These are phyloP conservation scores for Ochlodes sylvanus DNA, from an alignment of 2,888 invertebrate species.

Conservation along the genomic window DNA sequence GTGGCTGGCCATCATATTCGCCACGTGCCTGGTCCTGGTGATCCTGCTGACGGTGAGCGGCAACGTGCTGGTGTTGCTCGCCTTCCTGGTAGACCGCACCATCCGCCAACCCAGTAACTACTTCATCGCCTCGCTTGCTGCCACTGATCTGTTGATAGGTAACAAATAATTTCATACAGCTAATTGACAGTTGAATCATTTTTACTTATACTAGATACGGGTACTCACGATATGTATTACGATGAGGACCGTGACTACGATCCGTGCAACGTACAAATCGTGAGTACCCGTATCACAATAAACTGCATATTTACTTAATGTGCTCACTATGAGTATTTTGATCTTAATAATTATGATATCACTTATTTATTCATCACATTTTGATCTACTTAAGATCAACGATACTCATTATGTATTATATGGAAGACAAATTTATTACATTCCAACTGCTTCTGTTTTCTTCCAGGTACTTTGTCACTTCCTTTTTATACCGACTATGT, in stretches of 20 bases:
- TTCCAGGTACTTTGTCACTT: slow-evolving; percentile 96
- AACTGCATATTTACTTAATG: too few species aligned
- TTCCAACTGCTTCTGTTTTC: slow-evolving; percentile 51
- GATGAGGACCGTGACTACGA: too few species aligned
- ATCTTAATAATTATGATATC: too few species aligned
- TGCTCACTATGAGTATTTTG: too few species aligned
- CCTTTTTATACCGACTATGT: slow-evolving; percentile 99
- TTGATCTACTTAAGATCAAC: too few species aligned
- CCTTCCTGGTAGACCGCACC: slow-evolving; percentile 97
- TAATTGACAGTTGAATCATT: too few species aligned
- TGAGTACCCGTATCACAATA: too few species aligned
- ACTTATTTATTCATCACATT: too few species aligned
- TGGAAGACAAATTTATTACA: not conserved
- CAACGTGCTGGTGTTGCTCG: slow-evolving; percentile 97
- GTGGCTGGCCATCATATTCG: slow-evolving; percentile 96
- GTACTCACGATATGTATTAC: too few species aligned
- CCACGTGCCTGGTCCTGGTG: slow-evolving; percentile 93
- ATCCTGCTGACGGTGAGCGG: slow-evolving; percentile 97
- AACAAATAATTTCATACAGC: slow-evolving; percentile 51
- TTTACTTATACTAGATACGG: too few species aligned
- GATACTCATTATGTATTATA: too few species aligned
- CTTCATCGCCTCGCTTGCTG: slow-evolving; percentile 99
- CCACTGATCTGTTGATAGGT: slow-evolving; percentile 98
- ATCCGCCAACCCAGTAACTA: slow-evolving; percentile 99
- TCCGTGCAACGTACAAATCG: too few species aligned